Base-by-base conservation (phyloP, 92 coral and sea anemone genomes). In the Paramuricea clavata region DNA sequence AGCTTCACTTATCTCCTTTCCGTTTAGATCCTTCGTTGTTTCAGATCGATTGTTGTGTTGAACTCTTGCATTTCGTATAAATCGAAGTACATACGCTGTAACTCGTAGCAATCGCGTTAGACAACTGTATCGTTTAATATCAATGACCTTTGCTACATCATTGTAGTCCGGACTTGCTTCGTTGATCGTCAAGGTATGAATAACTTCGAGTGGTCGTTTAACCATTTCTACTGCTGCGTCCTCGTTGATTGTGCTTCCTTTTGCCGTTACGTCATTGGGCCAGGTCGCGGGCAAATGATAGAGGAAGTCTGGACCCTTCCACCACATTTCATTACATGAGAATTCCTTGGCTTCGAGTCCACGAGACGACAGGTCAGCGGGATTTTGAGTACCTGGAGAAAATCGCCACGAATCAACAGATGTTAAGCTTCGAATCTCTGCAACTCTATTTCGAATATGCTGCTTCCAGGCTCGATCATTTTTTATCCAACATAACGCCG, bases 381-480 rank as follows among this genome's bases (percentile, higher is more conserved):
- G 77, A 25, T 71, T 71, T 17, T 17, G 26, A 12, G 30, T 71
- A 1, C 77, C 77, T 3, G 77, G 77, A 36, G 50, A 71, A 71
- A 34, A 36, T 21, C 77, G 25, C 77, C n/a, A 71, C 8, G 52
- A 35, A 35, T 43, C 77, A 11, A 0, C 15, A 1, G 49, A 17
- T n/a, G 77, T 35, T 43, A 71, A 32, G 9, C 69, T 50, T 15
- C 68, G 59, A 43, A 75, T 43, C 16, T 75, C 81, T 0, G 31
- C 39, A 0, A 77, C 82, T 34, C 82, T 30, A 19, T 77, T 12
- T 54, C 36, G 82, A 56, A 77, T 36, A 50, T 77, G 52, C 36
- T 77, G 82, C 28, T 77, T 77, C 82, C 82, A 77, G 19, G 23
- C 1, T 1, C 36, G 31, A 23, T 77, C 65, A 33, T 77, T 77